A percentile compares a stretch with the other conserved stretches of the same genome.
These are phyloP conservation scores for Parnassius orleans DNA, from an alignment of 2,888 invertebrate genomes.

Conservation along the genomic window DNA sequence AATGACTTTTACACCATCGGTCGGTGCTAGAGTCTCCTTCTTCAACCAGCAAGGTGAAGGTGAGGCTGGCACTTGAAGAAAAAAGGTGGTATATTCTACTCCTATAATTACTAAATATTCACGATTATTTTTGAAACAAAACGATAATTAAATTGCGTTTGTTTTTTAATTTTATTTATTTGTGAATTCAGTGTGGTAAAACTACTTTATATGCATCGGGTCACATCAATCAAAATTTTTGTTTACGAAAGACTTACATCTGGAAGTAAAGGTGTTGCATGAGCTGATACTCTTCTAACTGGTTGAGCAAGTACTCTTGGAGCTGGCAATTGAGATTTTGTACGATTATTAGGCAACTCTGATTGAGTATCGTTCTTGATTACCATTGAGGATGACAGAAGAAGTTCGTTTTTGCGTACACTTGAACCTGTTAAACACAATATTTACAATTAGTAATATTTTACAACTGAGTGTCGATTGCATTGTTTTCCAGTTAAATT, in stretches of 20 bases:
- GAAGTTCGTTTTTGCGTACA: slow-evolving; percentile 81
- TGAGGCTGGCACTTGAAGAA: too few relatives aligned
- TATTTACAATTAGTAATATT: too few relatives aligned
- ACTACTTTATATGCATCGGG: background rate
- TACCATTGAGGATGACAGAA: slow-evolving; percentile 82
- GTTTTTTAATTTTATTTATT: background rate
- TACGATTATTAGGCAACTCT: slow-evolving; percentile 83
- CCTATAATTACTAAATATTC: too few relatives aligned
- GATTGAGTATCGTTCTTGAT: slow-evolving; percentile 90
- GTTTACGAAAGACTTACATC: slow-evolving; percentile 50
- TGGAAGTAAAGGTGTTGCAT: slow-evolving; percentile 62
- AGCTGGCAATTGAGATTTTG: slow-evolving; percentile 55
- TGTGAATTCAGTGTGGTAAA: background rate
- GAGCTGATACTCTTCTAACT: slow-evolving; percentile 65
- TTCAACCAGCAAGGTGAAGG: too few relatives aligned
- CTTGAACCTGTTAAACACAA: slow-evolving; percentile 52
- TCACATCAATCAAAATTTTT: background rate
- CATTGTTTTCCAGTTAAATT: too few relatives aligned
- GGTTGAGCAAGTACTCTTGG: slow-evolving; percentile 58
- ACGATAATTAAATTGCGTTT: too few relatives aligned
- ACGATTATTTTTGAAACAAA: too few relatives aligned
- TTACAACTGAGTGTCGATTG: too few relatives aligned
- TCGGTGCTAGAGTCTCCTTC: too few relatives aligned
- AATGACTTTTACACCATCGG: too few relatives aligned
- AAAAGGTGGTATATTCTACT: too few relatives aligned